Evolutionary conservation across 1,140 invertebrate genomes (phyloP).

Genomic region (Bombus polaris): DNA sequence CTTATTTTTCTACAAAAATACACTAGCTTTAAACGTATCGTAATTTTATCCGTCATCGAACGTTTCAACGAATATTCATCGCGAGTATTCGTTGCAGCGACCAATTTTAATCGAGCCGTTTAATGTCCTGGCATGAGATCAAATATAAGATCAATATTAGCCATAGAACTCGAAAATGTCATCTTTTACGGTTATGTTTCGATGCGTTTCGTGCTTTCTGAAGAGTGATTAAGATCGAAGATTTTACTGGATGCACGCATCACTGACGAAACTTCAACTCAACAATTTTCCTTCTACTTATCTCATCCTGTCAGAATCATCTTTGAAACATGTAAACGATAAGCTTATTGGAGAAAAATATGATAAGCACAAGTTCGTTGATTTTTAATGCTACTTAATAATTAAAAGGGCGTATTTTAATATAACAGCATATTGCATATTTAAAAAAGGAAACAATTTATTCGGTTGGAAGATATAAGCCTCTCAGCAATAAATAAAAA

Average conservation of each 20-base stretch:
- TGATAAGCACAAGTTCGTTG: too few relatives aligned
- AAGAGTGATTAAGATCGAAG: background rate
- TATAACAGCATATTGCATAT: too few relatives aligned
- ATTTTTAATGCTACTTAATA: too few relatives aligned
- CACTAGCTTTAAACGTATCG: background rate
- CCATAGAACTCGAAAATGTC: background rate
- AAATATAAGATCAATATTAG: background rate
- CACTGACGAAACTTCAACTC: too few relatives aligned
- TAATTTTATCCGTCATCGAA: too few relatives aligned
- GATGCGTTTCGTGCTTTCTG: background rate
- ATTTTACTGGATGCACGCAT: background rate
- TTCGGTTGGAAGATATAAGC: background rate
- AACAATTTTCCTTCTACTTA: background rate
- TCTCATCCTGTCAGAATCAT: too few relatives aligned
- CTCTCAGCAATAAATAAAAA: too few relatives aligned
- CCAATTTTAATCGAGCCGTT: slow-evolving; percentile 1
- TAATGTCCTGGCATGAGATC: background rate
- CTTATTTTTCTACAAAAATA: background rate
- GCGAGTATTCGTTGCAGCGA: background rate
- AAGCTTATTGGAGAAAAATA: too few relatives aligned
- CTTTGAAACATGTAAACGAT: background rate
- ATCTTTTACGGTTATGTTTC: background rate
- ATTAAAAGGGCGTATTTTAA: too few relatives aligned
- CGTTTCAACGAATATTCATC: background rate
- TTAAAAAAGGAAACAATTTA: too few relatives aligned